phyloP scores from a whole-genome alignment of 2,113 vertebrate species.

The Pagrus major region DNA sequence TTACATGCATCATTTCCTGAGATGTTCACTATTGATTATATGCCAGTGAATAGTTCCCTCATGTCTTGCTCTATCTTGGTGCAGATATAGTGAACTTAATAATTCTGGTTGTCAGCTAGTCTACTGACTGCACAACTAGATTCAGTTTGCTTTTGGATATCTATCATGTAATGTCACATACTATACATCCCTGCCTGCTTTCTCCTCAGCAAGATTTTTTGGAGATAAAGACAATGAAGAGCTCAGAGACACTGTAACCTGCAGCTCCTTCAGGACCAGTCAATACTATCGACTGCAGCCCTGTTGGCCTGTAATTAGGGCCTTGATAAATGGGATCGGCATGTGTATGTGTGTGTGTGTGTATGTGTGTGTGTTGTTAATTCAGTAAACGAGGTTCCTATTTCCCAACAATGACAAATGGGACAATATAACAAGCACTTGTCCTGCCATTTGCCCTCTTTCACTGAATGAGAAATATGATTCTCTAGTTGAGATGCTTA shows the following conservation, averaged over 20 bases:
- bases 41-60: neutral
- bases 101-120: neutral
- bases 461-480: conserved; percentile 37
- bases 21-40: neutral
- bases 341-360: conserved; percentile 8
- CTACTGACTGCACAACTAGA: neutral
- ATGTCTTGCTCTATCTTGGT: neutral
- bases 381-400: conserved; percentile 37
- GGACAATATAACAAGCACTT: conserved; percentile 35
- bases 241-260: conserved; percentile 20
- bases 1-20: conserved; percentile 3
- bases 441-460: conserved; percentile 41
- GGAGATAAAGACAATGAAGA: conserved; percentile 29
- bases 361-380: conserved; percentile 24
- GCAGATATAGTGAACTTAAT: neutral
- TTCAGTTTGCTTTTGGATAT: conserved; percentile 1
- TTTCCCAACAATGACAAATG: conserved; percentile 54
- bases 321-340: conserved; percentile 68
- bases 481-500: neutral
- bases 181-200: neutral
- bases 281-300: conserved; percentile 62
- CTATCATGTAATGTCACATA: neutral
- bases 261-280: conserved; percentile 32
- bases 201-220: neutral
- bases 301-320: conserved; percentile 55